Conservation (phyloP, 2,888 invertebrate genomes). For the Leptinotarsa haldemani region DNA sequence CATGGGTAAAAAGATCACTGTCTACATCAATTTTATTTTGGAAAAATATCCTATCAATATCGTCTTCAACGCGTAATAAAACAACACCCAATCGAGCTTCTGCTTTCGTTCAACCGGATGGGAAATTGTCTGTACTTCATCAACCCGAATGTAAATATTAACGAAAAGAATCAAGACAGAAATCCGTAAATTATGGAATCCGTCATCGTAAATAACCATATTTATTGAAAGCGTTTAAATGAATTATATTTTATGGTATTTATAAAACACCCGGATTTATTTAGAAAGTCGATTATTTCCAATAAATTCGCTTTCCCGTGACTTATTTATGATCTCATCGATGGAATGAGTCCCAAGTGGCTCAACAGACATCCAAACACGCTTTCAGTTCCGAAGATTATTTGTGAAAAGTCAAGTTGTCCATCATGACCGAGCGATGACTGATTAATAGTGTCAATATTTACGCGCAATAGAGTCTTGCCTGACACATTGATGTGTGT, state of each 20-base stretch:
- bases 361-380: slow-evolving; percentile 43
- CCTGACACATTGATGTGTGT: slow-evolving; percentile 63
- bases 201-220: slow-evolving; percentile 57
- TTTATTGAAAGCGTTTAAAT: slow-evolving; percentile 58
- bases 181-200: slow-evolving; percentile 51
- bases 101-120: slow-evolving; percentile 20
- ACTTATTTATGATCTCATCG: slow-evolving; percentile 57
- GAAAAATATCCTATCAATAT: neutral
- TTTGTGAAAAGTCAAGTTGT: slow-evolving; percentile 57
- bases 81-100: slow-evolving; percentile 8
- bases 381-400: slow-evolving; percentile 49
- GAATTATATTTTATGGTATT: slow-evolving; percentile 59
- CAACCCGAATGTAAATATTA: slow-evolving; percentile 48
- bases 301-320: slow-evolving; percentile 53
- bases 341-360: slow-evolving; percentile 55
- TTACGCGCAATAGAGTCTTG: slow-evolving; percentile 57
- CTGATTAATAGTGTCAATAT: slow-evolving; percentile 66
- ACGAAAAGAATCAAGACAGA: slow-evolving; percentile 45
- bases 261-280: slow-evolving; percentile 57
- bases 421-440: slow-evolving; percentile 57
- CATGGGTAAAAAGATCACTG: neutral
- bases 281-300: slow-evolving; percentile 56
- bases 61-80: slow-evolving; percentile 10
- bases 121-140: slow-evolving; percentile 46
- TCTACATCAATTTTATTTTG: neutral